phyloP scores from a whole-genome alignment of 2,113 vertebrate genomes.

The Lampris incognitus region DNA sequence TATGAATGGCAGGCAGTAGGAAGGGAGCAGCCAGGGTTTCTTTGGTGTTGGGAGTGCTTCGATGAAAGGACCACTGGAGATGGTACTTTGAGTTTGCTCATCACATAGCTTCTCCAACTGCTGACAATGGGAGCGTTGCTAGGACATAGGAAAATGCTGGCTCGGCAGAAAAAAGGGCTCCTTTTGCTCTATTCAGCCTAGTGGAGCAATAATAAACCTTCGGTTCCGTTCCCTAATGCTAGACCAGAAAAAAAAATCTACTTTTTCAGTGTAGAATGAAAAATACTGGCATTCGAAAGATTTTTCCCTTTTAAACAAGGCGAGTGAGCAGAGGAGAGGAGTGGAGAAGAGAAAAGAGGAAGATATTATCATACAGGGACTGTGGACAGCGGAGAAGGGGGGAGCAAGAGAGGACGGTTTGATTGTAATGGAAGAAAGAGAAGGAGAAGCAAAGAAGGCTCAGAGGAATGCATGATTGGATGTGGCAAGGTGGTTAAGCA shows the following conservation, averaged over 20 bases:
- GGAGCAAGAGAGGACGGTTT: constrained; percentile 31
- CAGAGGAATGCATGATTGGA: constrained; percentile 64
- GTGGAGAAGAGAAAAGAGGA: constrained; percentile 33
- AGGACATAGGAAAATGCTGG: constrained; percentile 65
- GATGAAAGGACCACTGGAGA: constrained; percentile 43
- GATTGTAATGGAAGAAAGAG: constrained; percentile 51
- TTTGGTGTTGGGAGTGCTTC: constrained; percentile 42
- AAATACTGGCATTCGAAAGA: constrained; percentile 56
- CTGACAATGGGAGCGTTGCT: constrained; percentile 63
- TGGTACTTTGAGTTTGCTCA: constrained; percentile 63
- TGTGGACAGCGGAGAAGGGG: constrained; percentile 39
- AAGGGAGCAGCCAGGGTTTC: constrained; percentile 33
- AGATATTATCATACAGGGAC: constrained; percentile 52
- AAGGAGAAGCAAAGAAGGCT: constrained; percentile 42
- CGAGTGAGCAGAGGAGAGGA: constrained; percentile 35
- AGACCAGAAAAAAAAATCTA: constrained; percentile 22
- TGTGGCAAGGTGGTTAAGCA: constrained; percentile 33
- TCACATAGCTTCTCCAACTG: constrained; percentile 54
- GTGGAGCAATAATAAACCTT: constrained; percentile 60
- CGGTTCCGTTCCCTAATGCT: constrained; percentile 31
- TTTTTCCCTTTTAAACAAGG: constrained; percentile 61
- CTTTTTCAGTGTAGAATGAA: constrained; percentile 39
- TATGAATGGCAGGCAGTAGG: constrained; percentile 15
- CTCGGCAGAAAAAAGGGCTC: constrained; percentile 53
- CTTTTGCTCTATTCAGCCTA: constrained; percentile 69